Percentiles rank a stretch among this genome's conserved stretches.
Conservation (phyloP, 2,113 vertebrate species). For the Petaurus breviceps region DNA sequence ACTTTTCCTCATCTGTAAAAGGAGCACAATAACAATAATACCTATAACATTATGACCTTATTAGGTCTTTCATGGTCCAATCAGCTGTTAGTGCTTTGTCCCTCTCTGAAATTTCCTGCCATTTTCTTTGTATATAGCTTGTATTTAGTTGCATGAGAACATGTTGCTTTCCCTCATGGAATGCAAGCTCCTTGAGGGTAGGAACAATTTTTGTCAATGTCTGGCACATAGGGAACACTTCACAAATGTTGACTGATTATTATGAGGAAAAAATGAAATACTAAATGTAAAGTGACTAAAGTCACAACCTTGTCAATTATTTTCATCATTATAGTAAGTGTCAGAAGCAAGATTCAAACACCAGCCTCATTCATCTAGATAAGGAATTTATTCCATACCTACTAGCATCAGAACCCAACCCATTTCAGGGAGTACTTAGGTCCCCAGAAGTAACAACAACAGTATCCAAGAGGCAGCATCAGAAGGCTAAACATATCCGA, state of each 20-base stretch:
- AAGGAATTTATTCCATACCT: neutral
- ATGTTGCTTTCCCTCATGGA: neutral
- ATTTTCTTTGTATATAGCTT: neutral
- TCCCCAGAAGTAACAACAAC: neutral
- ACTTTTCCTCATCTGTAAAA: neutral
- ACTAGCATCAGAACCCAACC: neutral
- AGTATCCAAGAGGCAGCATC: neutral
- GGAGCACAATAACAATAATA: neutral
- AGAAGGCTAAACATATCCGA: neutral
- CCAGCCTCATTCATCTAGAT: neutral
- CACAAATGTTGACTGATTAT: neutral
- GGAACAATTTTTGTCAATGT: neutral
- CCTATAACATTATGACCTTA: neutral
- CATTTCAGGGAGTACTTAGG: neutral
- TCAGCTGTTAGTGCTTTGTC: neutral
- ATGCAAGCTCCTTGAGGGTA: neutral
- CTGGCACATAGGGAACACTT: too few relatives aligned
- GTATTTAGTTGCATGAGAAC: neutral
- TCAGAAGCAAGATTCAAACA: neutral
- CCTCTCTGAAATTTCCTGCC: neutral
- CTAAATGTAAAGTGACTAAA: neutral
- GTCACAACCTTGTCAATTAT: neutral
- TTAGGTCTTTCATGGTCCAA: neutral
- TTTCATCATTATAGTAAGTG: neutral
- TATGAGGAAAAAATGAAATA: neutral